Evolutionary conservation across 2,797 vertebrate genomes (phyloP).

Genomic region (Melanogrammus aeglefinus): DNA sequence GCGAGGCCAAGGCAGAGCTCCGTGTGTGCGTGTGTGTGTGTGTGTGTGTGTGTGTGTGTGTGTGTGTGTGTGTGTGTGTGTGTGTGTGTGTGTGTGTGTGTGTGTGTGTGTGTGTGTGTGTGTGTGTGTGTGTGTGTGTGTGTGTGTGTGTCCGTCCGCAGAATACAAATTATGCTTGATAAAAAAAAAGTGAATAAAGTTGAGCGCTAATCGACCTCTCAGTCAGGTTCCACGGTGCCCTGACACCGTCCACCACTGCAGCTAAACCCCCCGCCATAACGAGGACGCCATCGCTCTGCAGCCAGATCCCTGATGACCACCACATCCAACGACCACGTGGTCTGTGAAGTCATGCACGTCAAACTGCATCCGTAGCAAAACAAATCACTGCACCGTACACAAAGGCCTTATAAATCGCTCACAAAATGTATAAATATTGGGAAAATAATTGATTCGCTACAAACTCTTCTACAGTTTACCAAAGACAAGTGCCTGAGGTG

Average conservation of each 20-base stretch:
- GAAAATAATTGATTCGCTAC: too few relatives aligned
- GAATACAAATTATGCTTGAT: too few relatives aligned
- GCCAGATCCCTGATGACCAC: neutral
- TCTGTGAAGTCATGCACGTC: neutral
- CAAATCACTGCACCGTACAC: neutral
- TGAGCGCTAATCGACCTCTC: too few relatives aligned
- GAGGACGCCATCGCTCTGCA: conserved; percentile 10
- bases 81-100: neutral
- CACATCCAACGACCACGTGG: neutral
- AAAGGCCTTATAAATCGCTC: too few relatives aligned
- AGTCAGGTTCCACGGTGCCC: too few relatives aligned
- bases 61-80: neutral
- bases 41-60: neutral
- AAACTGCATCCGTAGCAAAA: neutral
- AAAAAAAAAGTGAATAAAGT: too few relatives aligned
- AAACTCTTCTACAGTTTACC: too few relatives aligned
- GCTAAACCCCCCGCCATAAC: neutral
- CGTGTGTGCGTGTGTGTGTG: neutral
- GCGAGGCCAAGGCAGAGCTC: neutral
- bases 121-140: neutral
- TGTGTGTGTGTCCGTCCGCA: neutral
- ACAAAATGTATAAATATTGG: neutral
- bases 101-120: neutral
- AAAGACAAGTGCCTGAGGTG: too few relatives aligned
- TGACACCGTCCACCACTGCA: conserved; percentile 6